Base-by-base conservation (phyloP, 2,797 vertebrate genomes). In the Lophius americanus region DNA sequence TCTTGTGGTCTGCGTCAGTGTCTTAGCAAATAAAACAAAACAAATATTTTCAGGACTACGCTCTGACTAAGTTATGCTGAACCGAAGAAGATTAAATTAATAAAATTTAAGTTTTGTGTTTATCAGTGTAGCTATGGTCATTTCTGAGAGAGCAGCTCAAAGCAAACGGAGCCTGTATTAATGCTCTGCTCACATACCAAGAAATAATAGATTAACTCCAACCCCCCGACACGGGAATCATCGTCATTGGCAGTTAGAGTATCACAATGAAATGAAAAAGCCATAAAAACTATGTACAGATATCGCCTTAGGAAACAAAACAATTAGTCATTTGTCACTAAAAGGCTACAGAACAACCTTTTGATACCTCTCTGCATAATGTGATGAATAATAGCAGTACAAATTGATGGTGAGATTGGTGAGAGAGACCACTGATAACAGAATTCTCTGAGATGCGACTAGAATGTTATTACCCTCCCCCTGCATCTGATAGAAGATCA, bases 281-380 rank as follows among this genome's bases (percentile, higher is more conserved):
- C 88, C 91, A 93, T 94, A 95, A 95, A 96, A 92, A 95, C 71
- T 94, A 95, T 96, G 92, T 94, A 96, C 94, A 96, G 94, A 93
- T 93, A 90, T 94, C 92, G 92, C 91, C 93, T 92, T 74, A 75
- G 90, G 93, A 93, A 96, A 95, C 93, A 94, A 92, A 93, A 92
- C 92, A 93, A 93, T 92, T 91, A 91, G 90, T 92, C 91, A 93
- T 94, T 93, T 94, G 93, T 94, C 82, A 76, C 23, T 84, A 85
- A 92, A 89, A 95, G 94, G 95, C 88, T 81, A 93, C 95, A 89
- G 91, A 89, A 95, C 95, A 95, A 94, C 94, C 95, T 78, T 89
- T 73, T 91, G 81, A 89, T 85, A 76, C 94, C 92, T 83, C 87
- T 87, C 94, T 96, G 94, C 96, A 97, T 96, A 98, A 93, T 93